phyloP scores from a whole-genome alignment of 37 sponge, comb jelly and placozoan genomes.

The Oopsacas minuta region DNA sequence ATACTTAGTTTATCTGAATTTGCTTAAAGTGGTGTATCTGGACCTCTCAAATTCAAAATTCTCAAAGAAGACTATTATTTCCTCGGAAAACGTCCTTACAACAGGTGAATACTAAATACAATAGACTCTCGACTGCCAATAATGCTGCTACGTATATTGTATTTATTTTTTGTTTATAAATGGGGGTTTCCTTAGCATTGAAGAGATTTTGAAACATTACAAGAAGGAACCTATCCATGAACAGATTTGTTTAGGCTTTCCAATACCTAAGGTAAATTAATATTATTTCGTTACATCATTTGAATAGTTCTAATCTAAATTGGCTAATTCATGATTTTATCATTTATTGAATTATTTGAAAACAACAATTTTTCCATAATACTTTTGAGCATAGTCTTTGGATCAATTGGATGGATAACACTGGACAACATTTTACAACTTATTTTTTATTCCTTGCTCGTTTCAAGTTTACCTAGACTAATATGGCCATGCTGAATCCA shows the following conservation, averaged over 20 bases:
- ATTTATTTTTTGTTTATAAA: not conserved
- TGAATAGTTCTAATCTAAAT: too few relatives aligned
- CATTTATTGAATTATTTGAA: too few relatives aligned
- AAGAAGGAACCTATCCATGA: conserved; percentile 14
- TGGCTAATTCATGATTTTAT: too few relatives aligned
- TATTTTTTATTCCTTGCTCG: too few relatives aligned
- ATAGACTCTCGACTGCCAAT: not conserved
- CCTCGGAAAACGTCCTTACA: conserved; percentile 18
- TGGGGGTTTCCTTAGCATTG: not conserved
- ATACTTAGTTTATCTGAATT: not conserved
- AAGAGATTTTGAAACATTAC: conserved; percentile 5
- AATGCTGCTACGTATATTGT: not conserved
- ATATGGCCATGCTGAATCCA: too few relatives aligned
- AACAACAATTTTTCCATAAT: too few relatives aligned
- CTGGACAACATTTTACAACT: too few relatives aligned
- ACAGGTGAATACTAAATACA: not conserved
- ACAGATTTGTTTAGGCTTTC: conserved; percentile 9
- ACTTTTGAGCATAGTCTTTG: too few relatives aligned
- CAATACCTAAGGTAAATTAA: not conserved
- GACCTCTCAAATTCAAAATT: conserved; percentile 12
- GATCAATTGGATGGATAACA: too few relatives aligned
- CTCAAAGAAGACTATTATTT: conserved; percentile 12
- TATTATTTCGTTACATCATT: too few relatives aligned
- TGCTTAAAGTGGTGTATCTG: not conserved
- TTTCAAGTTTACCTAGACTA: too few relatives aligned